phyloP scores from a whole-genome alignment of 2,113 vertebrate genomes.

The Bagarius yarrelli region DNA sequence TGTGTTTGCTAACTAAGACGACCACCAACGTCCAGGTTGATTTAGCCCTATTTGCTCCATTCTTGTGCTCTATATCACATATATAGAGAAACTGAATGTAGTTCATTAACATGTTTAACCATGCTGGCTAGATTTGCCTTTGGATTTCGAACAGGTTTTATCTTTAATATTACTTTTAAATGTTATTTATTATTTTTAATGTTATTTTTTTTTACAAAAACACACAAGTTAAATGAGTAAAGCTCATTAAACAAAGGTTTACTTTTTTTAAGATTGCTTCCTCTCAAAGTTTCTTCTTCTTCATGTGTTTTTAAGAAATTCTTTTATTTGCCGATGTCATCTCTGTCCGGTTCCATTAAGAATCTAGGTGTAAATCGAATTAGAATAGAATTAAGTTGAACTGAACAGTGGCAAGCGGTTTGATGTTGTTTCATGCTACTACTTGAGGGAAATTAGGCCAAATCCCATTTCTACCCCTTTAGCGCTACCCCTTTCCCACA shows the following conservation, averaged over 20 bases:
- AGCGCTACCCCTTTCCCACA: too few relatives aligned
- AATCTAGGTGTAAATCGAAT: not conserved
- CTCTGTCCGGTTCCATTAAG: not conserved
- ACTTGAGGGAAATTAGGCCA: too few relatives aligned
- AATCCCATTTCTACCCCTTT: too few relatives aligned
- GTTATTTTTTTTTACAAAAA: not conserved
- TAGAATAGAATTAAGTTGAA: too few relatives aligned
- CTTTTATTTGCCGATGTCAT: not conserved
- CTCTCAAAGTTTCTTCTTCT: not conserved
- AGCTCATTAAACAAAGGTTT: not conserved
- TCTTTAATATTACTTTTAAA: not conserved
- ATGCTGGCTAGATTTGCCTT: not conserved
- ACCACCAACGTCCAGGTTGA: slow-evolving; percentile 48
- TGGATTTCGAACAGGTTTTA: not conserved
- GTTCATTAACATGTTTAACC: not conserved
- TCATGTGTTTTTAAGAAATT: not conserved
- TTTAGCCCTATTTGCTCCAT: not conserved
- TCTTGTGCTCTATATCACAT: not conserved
- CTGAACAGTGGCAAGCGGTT: too few relatives aligned
- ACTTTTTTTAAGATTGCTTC: not conserved
- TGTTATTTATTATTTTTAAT: not conserved
- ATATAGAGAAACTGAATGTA: not conserved
- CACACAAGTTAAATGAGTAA: not conserved
- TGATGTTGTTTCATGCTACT: too few relatives aligned
- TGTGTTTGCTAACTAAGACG: slow-evolving; percentile 55